Base-by-base conservation (phyloP, 2,113 vertebrate species). In the Bujurquina vittata region DNA sequence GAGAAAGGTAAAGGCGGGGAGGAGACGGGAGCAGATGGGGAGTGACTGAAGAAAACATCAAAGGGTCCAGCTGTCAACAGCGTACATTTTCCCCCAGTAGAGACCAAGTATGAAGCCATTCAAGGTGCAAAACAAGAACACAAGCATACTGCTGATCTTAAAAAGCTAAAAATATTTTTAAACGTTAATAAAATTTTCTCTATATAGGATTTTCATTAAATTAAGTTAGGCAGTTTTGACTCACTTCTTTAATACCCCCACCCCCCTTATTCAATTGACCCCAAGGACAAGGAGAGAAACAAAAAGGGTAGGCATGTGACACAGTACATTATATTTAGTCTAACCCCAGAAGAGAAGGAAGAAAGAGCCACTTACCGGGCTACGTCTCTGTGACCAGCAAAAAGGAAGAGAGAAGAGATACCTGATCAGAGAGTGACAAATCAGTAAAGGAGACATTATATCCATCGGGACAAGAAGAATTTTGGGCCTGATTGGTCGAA, bases 351-450 rank as follows among this genome's bases (percentile, higher is more conserved):
- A 54, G 79, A 69, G 61, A 62, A 18, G 17, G 55, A 78, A 29
- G 59, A 59, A 74, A 84, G 73, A 77, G 85, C 83, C 81, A 96
- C 98, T 99, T 97, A 99, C 98, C 97, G 98, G 98, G 90, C 98
- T 99, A 94, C 97, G 98, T 96, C 97, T 98, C 98, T 99, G 98
- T 94, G 97, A 97, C 96, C 98, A 97, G 98, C 97, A 97, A 97
- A 98, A 99, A 95, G 96, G 97, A 96, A 99, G 97, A 99, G 97
- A 99, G 97, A 99, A 98, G 93, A 99, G 96, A 99, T 83, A 98
- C 96, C 97, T 97, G 96, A 96, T 99, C 97, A 99, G 97, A 98
- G 95, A 99, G 97, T 83, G 88, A 97, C 94, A 97, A 94, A 95
- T 97, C 96, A 98, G 97, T 97, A 95, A 96, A 86, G 94, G 84